phyloP scores from a whole-genome alignment of 1,140 invertebrate genomes.

The Mactra quadrangularis region DNA sequence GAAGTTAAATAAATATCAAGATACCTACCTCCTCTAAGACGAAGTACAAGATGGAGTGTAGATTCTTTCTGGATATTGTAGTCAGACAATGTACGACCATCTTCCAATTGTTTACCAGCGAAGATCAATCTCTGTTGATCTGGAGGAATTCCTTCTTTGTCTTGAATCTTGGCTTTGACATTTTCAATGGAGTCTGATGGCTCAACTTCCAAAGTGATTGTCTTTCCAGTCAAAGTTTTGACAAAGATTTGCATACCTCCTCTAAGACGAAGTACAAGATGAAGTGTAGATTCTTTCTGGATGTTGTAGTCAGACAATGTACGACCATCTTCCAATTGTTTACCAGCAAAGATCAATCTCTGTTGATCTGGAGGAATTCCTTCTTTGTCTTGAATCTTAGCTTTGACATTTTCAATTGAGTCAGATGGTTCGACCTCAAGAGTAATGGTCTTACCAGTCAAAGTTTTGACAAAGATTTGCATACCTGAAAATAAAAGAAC shows the following conservation, averaged over 20 bases:
- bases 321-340: conserved; percentile 76
- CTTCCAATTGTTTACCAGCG: conserved; percentile 96
- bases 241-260: conserved; percentile 83
- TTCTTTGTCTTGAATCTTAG: conserved; percentile 93
- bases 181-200: conserved; percentile 96
- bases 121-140: conserved; percentile 84
- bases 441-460: conserved; percentile 97
- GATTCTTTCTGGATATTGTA: conserved; percentile 96
- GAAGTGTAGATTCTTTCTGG: conserved; percentile 87
- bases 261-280: conserved; percentile 73
- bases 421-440: conserved; percentile 96
- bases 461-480: conserved; percentile 97
- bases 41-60: conserved; percentile 87
- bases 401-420: conserved; percentile 97
- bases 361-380: conserved; percentile 93
- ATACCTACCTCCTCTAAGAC: conserved; percentile 82
- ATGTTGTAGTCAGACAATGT: conserved; percentile 91
- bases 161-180: conserved; percentile 96
- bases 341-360: conserved; percentile 85
- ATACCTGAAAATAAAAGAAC: conserved; percentile 85
- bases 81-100: conserved; percentile 94
- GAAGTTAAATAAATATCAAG: too few relatives aligned
- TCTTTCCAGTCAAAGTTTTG: conserved; percentile 85
- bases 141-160: conserved; percentile 89
- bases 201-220: conserved; percentile 93